Evolutionary conservation across 2,113 vertebrate genomes (phyloP), one percentile per base, ranked within the genome.

Genomic region (Pitta sordida): DNA sequence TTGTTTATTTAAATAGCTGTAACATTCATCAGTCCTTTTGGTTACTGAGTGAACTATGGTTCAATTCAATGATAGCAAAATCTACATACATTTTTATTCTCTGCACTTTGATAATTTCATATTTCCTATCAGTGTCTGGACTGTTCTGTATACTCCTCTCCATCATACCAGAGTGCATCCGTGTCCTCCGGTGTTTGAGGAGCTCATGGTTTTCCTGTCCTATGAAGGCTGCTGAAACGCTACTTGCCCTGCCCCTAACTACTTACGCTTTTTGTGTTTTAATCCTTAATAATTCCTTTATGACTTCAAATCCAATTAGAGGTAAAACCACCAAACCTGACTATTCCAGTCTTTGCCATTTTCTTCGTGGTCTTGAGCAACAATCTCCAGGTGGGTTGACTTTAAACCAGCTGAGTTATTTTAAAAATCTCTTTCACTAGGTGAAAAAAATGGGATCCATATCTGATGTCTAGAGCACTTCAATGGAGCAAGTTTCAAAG

Each of bases 1-100:
- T 39, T 60, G 43, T 74, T 88, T 93, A n/a, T 85, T 89, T 85
- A 65, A 85, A 91, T 41, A 86, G 85, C 75, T 68, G 16, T 43
- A 83, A 41, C n/a, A 63, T 37, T 88, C n/a, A 44, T 80, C 14
- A 16, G 59, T 85, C 51, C 10, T 27, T 62, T 23, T 75, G 51
- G 55, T 73, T 51, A 43, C 23, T 18, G 21, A 43, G 67, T 4
- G 16, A 93, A 27, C 51, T 58, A 46, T 74, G 21, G 34, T 46
- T 91, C 1, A 0, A 43, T 65, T 32, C 22, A 76, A 2, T 60
- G 29, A 64, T 49, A 48, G 11, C 39, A 41, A 83, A 90, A 65
- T 62, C 22, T 1, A 1, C 0, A 2, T 14, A 5, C 12, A 24
- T 58, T 34, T 80, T 76, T 69, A 39, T 46, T 85, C 15, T 73